Percentiles rank a stretch among this genome's conserved stretches.
Conservation (phyloP, 2,113 vertebrate genomes). For the Corythornis vintsioides region DNA sequence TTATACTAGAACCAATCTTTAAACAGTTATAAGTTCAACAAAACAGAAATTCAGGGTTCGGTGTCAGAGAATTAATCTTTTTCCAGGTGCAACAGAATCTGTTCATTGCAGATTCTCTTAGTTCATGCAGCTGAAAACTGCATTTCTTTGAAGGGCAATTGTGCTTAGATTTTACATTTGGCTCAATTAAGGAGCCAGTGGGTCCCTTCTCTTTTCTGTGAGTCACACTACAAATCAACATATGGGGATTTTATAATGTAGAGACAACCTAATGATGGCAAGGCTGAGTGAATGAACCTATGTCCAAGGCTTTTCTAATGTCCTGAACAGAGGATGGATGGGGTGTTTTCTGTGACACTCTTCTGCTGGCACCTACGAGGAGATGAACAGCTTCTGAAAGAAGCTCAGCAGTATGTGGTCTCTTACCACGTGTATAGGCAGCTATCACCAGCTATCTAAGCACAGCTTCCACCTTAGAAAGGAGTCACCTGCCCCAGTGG, state of each 20-base stretch:
- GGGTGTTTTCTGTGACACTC: not conserved
- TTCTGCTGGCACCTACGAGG: not conserved
- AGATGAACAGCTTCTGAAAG: not conserved
- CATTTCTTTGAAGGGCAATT: conserved; percentile 15
- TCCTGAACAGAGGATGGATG: not conserved
- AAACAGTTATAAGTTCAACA: conserved; percentile 36
- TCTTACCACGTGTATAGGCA: fast-evolving
- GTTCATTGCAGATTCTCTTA: not conserved
- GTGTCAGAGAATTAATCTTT: conserved; percentile 54
- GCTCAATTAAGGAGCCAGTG: not conserved
- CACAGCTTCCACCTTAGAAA: not conserved
- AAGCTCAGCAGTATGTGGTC: not conserved
- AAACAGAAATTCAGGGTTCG: conserved; percentile 2
- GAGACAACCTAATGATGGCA: not conserved
- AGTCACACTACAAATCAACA: not conserved
- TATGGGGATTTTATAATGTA: not conserved
- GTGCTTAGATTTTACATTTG: conserved; percentile 29
- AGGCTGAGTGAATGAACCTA: not conserved
- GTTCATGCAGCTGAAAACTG: conserved; percentile 35
- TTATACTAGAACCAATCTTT: conserved; percentile 49
- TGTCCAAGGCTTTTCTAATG: not conserved
- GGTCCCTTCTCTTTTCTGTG: not conserved
- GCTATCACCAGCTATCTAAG: fast-evolving
- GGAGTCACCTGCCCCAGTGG: not conserved
- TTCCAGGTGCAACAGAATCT: conserved; percentile 10